Conservation (phyloP, 2,888 invertebrate genomes). For the Eristalis arbustorum region DNA sequence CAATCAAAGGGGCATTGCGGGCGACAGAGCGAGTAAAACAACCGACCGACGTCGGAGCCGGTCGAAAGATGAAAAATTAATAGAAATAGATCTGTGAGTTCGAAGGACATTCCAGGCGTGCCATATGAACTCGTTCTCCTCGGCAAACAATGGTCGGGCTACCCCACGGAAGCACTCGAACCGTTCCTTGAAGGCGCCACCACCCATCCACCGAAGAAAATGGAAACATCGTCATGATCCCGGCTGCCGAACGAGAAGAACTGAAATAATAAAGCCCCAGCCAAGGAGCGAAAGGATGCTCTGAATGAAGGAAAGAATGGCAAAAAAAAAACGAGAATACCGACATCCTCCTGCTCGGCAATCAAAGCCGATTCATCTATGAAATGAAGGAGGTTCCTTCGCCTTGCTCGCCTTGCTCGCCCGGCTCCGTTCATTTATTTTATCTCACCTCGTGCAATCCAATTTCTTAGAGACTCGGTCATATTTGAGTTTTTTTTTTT, state of each 20-base stretch:
- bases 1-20: neutral
- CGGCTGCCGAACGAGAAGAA: neutral
- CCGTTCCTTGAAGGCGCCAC: neutral
- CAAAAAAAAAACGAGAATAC: neutral
- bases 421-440: constrained; percentile 41
- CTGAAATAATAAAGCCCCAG: neutral
- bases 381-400: constrained; percentile 26
- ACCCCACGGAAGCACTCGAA: neutral
- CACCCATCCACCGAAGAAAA: neutral
- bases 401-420: too few species aligned
- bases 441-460: constrained; percentile 50
- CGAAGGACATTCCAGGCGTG: constrained; percentile 19
- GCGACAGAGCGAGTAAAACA: neutral
- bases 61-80: neutral
- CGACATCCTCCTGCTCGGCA: constrained; percentile 10
- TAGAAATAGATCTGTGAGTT: constrained; percentile 13
- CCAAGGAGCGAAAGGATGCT: neutral
- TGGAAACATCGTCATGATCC: neutral
- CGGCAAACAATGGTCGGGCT: neutral
- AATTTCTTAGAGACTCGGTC: constrained; percentile 41
- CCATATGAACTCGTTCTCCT: neutral
- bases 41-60: neutral
- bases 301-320: neutral
- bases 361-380: constrained; percentile 52
- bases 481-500: neutral